Evolutionary conservation across 1,140 invertebrate species (phyloP), one percentile per base, ranked within the genome.

Genomic region (Drosophila oshimai): DNA sequence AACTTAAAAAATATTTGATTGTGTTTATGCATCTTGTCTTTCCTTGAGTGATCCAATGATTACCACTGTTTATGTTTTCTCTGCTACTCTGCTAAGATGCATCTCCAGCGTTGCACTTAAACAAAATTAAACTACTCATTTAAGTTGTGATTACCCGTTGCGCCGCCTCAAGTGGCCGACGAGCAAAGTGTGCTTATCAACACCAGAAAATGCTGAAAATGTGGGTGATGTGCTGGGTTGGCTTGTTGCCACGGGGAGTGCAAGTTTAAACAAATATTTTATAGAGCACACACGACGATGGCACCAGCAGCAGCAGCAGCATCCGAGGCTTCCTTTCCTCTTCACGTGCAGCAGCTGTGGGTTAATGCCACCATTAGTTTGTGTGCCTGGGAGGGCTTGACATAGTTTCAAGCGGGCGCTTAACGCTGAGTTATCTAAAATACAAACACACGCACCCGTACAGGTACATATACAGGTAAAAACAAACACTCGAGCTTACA

Each of bases 211-310:
- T 34, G 22, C 22, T 37, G 28, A 28, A 44, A 44, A 54, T 28
- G 37, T 24, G 36, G 20, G 13, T 18, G 39, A 26, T 7, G 7
- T 6, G n/a, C 18, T 10, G 28, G 15, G 34, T 3, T 15, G 18
- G 5, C 9, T 22, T 13, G 41, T 6, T 18, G 17, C 28, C 13
- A 6, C 10, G 47, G 47, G 17, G 22, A 42, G 26, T 65, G 47
- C 70, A 65, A 79, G 80, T 86, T 86, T 75, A 74, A 86, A 76
- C 80, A 84, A 86, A 84, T 86, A 86, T 80, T 86, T 86, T 86
- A 87, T 87, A 76, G 80, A 86, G 80, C 80, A 84, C 74, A 50
- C 74, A 78, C 54, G 46, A 50, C 49, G 70, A 61, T 69, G 45
- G 55, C 47, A 24, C 3, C 12, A n/a, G 37, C 20, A 45, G 53